A percentile compares a stretch with the other conserved stretches of the same genome.
These are phyloP conservation scores for Erebia aethiops DNA, from an alignment of 2,888 invertebrate genomes.

Conservation along the genomic window DNA sequence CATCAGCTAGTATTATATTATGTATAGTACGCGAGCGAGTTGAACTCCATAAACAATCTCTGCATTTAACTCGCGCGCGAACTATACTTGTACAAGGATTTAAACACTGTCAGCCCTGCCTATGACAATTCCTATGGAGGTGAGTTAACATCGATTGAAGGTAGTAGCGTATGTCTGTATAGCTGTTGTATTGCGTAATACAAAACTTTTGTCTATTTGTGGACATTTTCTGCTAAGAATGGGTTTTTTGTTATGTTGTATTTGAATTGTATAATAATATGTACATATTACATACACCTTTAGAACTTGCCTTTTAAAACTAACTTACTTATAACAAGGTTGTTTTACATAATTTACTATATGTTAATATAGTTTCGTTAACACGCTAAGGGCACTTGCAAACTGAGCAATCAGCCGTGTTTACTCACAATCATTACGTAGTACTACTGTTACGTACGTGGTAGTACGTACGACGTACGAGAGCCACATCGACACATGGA, in stretches of 20 bases:
- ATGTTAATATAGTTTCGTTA: too few relatives aligned
- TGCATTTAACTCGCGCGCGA: too few relatives aligned
- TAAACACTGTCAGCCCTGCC: neutral
- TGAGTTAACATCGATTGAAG: neutral
- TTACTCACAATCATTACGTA: too few relatives aligned
- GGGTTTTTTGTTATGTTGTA: neutral
- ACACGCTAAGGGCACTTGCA: too few relatives aligned
- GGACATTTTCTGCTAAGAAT: neutral
- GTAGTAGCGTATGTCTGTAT: neutral
- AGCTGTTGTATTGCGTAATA: neutral
- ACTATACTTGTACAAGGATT: too few relatives aligned
- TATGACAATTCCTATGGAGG: neutral
- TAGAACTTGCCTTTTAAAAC: neutral
- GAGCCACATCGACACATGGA: too few relatives aligned
- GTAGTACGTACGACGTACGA: too few relatives aligned
- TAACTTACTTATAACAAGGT: neutral
- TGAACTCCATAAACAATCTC: too few relatives aligned
- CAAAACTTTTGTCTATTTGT: neutral
- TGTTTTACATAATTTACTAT: neutral
- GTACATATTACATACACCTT: neutral
- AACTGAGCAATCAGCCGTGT: too few relatives aligned
- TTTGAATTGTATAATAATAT: neutral
- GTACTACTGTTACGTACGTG: too few relatives aligned
- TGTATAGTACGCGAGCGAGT: too few relatives aligned
- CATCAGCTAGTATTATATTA: too few relatives aligned